Base-by-base conservation (phyloP, 2,113 vertebrate species). In the Laticauda colubrina region DNA sequence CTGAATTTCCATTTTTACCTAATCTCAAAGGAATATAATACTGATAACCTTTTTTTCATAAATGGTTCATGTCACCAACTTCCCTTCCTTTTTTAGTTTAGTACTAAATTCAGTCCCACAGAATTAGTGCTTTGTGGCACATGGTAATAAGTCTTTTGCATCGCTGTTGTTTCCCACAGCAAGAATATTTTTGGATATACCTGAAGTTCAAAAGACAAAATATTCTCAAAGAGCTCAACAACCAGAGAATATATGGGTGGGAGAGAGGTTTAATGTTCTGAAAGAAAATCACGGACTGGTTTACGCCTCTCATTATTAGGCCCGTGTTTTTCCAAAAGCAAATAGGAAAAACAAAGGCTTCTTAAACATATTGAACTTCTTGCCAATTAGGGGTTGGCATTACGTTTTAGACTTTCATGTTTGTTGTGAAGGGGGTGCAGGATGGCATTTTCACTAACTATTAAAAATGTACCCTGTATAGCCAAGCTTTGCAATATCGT, bases 191-290 rank as follows among this genome's bases (percentile, higher is more conserved):
- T 34, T 1, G 59, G 93, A 91, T 75, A 53, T 88, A 89, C 90
- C 59, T 12, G 20, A 61, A 91, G 55, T 92, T 51, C 89, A 43
- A 61, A 94, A 90, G 51, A 59, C 18, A 93, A 94, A 15, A 39
- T 57, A 59, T 87, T 48, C 15, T 91, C 14, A 85, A 94, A 94
- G 34, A 93, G 85, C 57, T 56, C 94, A n/a, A 88, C 88, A 89
- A 85, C 1, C 5, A 21, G 34, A 21, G 34, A 21, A 43, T 81
- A 34, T 21, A 75, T 43, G 54, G 54, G 14, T 11, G 8, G 87
- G 18, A 45, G 43, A 14, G 94, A 87, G 56, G 14, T 64, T 48
- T 34, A 88, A 0, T 14, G 54, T 43, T 86, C 85, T 87, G 90
- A 24, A 87, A 53, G 85, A 43, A 91, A 87, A 53, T 51, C 59